These are phyloP conservation scores for Anthopleura xanthogrammica DNA, from an alignment of 92 coral and sea anemone genomes.

Conservation along the genomic window DNA sequence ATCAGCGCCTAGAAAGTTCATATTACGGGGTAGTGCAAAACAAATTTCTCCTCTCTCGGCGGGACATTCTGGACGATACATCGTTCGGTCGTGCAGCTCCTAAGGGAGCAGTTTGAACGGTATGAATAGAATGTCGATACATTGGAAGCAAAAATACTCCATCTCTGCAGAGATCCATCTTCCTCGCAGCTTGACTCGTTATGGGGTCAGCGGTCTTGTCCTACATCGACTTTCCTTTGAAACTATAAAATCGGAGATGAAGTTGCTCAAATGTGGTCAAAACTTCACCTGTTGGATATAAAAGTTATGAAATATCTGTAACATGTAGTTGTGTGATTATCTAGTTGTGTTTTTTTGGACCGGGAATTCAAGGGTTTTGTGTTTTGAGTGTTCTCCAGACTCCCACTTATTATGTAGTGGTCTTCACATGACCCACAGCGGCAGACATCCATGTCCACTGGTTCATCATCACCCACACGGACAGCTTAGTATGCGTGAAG, in stretches of 20 bases:
- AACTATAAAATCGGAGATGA: neutral
- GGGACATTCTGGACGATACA: conserved; percentile 42
- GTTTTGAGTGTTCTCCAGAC: neutral
- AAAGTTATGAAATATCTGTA: neutral
- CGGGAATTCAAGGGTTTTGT: neutral
- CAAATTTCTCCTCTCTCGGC: conserved; percentile 30
- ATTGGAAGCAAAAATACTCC: neutral
- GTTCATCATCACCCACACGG: conserved; percentile 17
- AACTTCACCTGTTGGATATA: neutral
- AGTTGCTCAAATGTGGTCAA: neutral
- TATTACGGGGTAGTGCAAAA: conserved; percentile 26
- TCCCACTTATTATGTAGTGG: neutral
- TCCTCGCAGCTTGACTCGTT: conserved; percentile 27
- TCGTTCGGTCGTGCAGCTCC: conserved; percentile 26
- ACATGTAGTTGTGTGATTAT: neutral
- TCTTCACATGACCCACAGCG: conserved; percentile 18
- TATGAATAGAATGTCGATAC: conserved; percentile 17
- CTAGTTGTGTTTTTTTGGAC: neutral
- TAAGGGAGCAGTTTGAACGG: conserved; percentile 34
- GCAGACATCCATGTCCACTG: neutral
- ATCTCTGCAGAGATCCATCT: conserved; percentile 23
- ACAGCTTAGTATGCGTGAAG: conserved; percentile 14
- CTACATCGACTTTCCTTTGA: neutral
- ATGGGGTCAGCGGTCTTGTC: conserved; percentile 19
- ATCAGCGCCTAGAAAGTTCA: conserved; percentile 37